Evolutionary conservation across 1,140 invertebrate genomes (phyloP).

Genomic region (Eurosta solidaginis): DNA sequence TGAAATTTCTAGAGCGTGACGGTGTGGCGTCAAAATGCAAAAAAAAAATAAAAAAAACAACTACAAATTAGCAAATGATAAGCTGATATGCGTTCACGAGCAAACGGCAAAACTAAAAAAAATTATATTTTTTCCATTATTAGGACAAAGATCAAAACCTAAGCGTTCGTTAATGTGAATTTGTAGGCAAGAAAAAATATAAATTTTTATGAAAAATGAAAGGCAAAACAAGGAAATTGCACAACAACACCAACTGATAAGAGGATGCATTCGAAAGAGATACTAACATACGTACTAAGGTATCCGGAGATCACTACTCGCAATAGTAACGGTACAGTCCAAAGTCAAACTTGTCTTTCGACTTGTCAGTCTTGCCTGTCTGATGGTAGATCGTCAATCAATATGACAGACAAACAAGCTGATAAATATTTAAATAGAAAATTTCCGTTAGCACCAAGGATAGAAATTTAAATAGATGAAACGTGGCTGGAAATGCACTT

Average conservation of each 20-base stretch:
- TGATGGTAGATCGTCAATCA: conserved; percentile 10
- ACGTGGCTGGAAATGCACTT: no score
- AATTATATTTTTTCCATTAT: background rate
- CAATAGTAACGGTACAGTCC: background rate
- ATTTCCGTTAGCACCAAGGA: no score
- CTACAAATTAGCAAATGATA: background rate
- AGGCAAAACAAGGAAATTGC: conserved; percentile 11
- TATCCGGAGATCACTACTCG: background rate
- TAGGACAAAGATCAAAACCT: conserved; percentile 3
- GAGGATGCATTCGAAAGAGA: background rate
- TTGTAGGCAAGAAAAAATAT: background rate
- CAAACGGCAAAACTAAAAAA: background rate
- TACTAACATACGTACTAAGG: background rate
- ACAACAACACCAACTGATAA: conserved; percentile 23
- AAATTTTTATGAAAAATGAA: background rate
- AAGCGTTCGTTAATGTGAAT: background rate
- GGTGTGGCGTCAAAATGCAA: background rate
- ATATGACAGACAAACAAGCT: background rate
- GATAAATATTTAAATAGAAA: background rate
- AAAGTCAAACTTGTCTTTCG: background rate
- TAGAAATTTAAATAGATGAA: no score
- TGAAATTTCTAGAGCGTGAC: background rate
- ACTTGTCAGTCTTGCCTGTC: background rate
- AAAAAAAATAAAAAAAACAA: background rate
- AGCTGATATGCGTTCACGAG: background rate